Evolutionary conservation across 2,797 vertebrate genomes (phyloP), one percentile per base, ranked within the genome.

Genomic region (Argyrosomus regius): DNA sequence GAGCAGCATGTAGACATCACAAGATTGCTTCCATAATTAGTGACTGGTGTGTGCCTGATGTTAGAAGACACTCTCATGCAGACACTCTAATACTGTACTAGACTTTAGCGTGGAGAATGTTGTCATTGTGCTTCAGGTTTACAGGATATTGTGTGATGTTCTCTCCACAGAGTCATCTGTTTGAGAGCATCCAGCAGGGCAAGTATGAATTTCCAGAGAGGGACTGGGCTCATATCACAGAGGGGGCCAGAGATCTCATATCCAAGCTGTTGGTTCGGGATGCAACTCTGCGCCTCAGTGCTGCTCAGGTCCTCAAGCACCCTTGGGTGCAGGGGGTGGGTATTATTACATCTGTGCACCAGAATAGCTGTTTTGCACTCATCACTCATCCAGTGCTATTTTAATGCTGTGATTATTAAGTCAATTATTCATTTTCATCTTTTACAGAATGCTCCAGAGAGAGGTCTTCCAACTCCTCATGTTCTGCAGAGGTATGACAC

Each of bases 111-210:
- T 16, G 10, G 16, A 61, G 18, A 58, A 12, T 62, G 59, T 66
- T 45, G 4, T 16, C 16, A 22, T 2, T 17, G 4, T 63, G 56
- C 39, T 65, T 59, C 31, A 54, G 22, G 22, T 41, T 39, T 4
- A 75, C 14, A 35, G 39, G 26, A 35, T 17, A 2, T 60, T 54
- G 53, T 67, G 18, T 70, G 3, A 22, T 26, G 1, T 48, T 79
- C 6, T 80, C 11, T 86, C 65, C 62, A 56, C 90, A 99, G 98
- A 97, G 96, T 84, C 97, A 97, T 95, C 93, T 99, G 64, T 99
- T 99, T 10, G 97, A 98, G 81, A 98, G 98, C 88, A 99, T 99
- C 91, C 98, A 99, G 90, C 96, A 98, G 63, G 98, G 98, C n/a
- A 98, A 98, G 80, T 99, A 99, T 0, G 98, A 99, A 82, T 99